These are phyloP conservation scores for Bellardia bayeri DNA, from an alignment of 2,888 invertebrate species.

Conservation along the genomic window DNA sequence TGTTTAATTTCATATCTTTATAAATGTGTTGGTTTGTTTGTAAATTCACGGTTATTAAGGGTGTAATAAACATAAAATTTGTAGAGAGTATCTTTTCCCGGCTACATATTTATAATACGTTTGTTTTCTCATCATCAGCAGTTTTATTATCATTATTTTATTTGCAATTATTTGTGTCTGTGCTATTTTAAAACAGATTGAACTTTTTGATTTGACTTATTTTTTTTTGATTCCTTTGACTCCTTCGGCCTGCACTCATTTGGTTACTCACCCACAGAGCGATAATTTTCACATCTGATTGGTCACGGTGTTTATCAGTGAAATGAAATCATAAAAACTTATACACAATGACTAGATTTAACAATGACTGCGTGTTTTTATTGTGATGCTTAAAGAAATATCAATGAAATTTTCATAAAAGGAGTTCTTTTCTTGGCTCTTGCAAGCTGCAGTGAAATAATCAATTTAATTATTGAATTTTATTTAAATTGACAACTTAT, in stretches of 20 bases:
- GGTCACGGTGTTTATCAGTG: constrained; percentile 42
- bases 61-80: constrained; percentile 83
- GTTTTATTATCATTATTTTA: constrained; percentile 47
- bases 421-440: not conserved
- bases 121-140: not conserved
- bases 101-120: not conserved
- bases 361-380: not conserved
- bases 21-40: constrained; percentile 80
- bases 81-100: constrained; percentile 71
- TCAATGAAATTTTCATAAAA: constrained; percentile 16
- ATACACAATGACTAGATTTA: constrained; percentile 33
- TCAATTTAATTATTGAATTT: constrained; percentile 37
- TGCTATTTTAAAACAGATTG: constrained; percentile 25
- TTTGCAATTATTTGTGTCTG: not conserved
- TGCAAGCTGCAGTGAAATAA: not conserved
- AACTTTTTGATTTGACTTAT: constrained; percentile 43
- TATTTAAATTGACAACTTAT: constrained; percentile 47
- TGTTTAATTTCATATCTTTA: constrained; percentile 45
- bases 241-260: not conserved
- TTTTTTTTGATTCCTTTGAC: constrained; percentile 6
- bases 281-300: constrained; percentile 68
- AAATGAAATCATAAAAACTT: constrained; percentile 49
- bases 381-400: not conserved
- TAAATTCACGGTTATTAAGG: constrained; percentile 82
- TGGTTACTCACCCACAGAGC: constrained; percentile 1